Conservation (phyloP, 2,888 invertebrate genomes). For the Creontiades dilutus region DNA sequence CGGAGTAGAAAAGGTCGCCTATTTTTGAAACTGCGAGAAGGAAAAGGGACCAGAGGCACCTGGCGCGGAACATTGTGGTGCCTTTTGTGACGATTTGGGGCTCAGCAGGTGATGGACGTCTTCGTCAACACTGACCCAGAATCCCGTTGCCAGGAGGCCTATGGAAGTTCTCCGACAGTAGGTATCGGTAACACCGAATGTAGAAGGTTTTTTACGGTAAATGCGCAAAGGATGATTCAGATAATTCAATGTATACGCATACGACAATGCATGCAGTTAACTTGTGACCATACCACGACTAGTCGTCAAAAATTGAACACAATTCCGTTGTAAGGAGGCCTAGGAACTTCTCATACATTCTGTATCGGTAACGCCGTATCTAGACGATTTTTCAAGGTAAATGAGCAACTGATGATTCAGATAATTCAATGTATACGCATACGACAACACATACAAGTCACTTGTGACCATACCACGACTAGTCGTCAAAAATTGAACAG, state of each 20-base stretch:
- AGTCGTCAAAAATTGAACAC: too few species aligned
- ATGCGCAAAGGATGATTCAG: background rate
- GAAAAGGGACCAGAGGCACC: constrained; percentile 14
- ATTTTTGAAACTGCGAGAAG: constrained; percentile 45
- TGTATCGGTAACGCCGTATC: too few species aligned
- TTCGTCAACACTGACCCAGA: background rate
- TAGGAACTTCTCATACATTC: too few species aligned
- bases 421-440: too few species aligned
- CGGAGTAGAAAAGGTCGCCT: constrained; percentile 50
- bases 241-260: background rate
- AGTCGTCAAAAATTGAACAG: too few species aligned
- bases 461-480: too few species aligned
- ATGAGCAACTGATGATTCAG: too few species aligned
- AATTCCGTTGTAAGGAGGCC: too few species aligned
- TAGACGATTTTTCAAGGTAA: too few species aligned
- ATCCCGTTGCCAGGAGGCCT: background rate
- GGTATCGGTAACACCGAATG: background rate
- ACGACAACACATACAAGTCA: too few species aligned
- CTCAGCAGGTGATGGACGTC: constrained; percentile 8
- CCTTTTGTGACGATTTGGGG: background rate
- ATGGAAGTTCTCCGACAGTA: background rate
- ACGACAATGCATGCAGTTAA: too few species aligned
- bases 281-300: too few species aligned
- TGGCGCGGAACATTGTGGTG: constrained; percentile 27
- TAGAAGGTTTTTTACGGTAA: background rate